phyloP scores from a whole-genome alignment of 1,140 invertebrate species.

The Solenopsis fugax region DNA sequence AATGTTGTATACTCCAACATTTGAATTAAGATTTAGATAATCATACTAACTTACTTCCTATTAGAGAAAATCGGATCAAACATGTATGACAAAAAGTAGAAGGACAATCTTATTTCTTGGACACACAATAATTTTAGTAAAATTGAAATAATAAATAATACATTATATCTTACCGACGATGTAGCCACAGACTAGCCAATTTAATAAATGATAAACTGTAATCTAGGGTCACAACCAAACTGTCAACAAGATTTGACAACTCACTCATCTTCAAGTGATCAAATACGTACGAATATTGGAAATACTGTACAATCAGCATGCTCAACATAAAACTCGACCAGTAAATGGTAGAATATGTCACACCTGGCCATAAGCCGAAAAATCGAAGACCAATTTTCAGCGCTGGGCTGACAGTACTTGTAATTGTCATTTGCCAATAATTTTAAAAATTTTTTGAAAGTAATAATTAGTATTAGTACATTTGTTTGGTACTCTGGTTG shows the following conservation, averaged over 20 bases:
- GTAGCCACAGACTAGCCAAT: neutral
- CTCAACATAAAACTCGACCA: neutral
- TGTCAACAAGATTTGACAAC: slow-evolving; percentile 28
- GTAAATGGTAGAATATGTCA: neutral
- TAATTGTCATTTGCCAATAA: slow-evolving; percentile 1
- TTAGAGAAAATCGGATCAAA: neutral
- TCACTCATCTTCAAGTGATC: neutral
- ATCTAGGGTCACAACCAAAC: neutral
- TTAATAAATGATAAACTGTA: slow-evolving; percentile 24
- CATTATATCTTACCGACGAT: slow-evolving; percentile 25
- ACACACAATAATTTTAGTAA: neutral
- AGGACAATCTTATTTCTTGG: neutral
- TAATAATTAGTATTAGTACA: neutral
- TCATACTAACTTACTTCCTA: neutral
- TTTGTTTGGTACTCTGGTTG: neutral
- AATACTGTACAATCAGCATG: neutral
- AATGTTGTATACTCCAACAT: neutral
- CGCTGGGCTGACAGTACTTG: slow-evolving; percentile 2
- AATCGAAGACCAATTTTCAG: slow-evolving; percentile 20
- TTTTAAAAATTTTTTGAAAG: too few species aligned
- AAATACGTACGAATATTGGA: slow-evolving; percentile 46
- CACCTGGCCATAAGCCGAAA: neutral
- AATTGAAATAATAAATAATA: too few species aligned
- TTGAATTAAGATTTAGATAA: neutral
- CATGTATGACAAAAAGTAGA: neutral